Percentiles rank a stretch among this genome's conserved stretches.
These are phyloP conservation scores for Passer montanus DNA, from an alignment of 2,113 vertebrate species.

Conservation along the genomic window DNA sequence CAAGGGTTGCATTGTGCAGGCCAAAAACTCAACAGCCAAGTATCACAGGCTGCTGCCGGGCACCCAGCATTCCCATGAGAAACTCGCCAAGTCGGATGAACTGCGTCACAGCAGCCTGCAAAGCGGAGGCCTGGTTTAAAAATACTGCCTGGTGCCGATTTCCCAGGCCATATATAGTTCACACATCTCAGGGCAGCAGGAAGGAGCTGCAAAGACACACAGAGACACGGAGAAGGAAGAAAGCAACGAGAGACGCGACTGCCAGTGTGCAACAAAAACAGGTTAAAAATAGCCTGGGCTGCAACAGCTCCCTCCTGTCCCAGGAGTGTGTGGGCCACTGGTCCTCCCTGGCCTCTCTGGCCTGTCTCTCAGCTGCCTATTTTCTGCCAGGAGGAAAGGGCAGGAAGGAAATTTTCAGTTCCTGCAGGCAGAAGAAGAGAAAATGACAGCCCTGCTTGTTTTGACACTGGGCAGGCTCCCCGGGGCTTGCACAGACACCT, in stretches of 20 bases:
- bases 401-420: slow-evolving; percentile 78
- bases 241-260: background rate
- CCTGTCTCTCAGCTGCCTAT: slow-evolving; percentile 62
- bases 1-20: background rate
- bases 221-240: slow-evolving; percentile 37
- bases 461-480: background rate
- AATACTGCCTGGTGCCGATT: slow-evolving; percentile 72
- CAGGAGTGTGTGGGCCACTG: background rate
- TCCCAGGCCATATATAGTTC: slow-evolving; percentile 82
- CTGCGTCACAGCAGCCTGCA: slow-evolving; percentile 64
- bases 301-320: slow-evolving; percentile 10
- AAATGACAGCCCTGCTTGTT: slow-evolving; percentile 76
- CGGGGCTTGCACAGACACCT: background rate
- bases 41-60: background rate
- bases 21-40: background rate
- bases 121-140: slow-evolving; percentile 67
- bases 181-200: slow-evolving; percentile 41
- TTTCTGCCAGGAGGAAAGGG: slow-evolving; percentile 69
- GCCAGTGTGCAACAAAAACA: background rate
- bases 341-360: slow-evolving; percentile 35
- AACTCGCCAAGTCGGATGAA: slow-evolving; percentile 59
- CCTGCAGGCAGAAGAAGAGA: slow-evolving; percentile 77
- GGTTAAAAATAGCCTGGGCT: slow-evolving; percentile 73
- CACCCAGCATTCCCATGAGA: slow-evolving; percentile 83
- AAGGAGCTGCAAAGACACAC: slow-evolving; percentile 62